Base-by-base conservation (phyloP, 30 jellyfish, hydroid and myxozoan species). In the Mastigias papua region DNA sequence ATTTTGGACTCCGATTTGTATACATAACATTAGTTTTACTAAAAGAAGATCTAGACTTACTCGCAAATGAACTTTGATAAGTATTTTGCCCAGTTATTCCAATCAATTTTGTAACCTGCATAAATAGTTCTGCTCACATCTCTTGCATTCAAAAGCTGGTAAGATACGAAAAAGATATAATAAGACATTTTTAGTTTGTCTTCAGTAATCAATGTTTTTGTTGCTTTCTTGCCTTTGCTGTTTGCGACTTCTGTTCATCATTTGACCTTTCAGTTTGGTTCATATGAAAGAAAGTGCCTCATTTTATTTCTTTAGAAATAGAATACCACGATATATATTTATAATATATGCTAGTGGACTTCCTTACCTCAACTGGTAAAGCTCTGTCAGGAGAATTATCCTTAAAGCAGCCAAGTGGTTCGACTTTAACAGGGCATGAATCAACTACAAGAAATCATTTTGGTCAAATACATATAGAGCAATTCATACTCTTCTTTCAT, bases 371-470 rank as follows among this genome's bases (percentile, higher is more conserved):
- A 13, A 42, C 72, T 16, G 71, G 63, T 74, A 88, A 29, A 7
- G 96, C 90, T 61, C 96, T 51, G 82, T 88, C 82, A 23, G 51
- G 0, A 20, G 25, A 17, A 9, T 32, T 13, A 34, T 89, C 97
- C 31, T 25, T 46, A 76, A 15, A 89, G 67, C 97, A 89, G 21
- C 97, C 97, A 32, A 89, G 34, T 34, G 97, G 97, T 35, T 89
- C 92, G 23, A 89, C 51, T 58, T 89, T 80, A 48, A 77, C 28
- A 5, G 76, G 88, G 64, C 88, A 77, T 46, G 88, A 23, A 37
- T 77, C 88, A 62, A 77, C 88, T 77, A 66, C 25, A 72, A 27
- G 35, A 72, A 4, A 25, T 25, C 46, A 27, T 57, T 57, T n/a
- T n/a, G n/a, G n/a, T n/a, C n/a, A n/a, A n/a, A n/a, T n/a, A n/a